Base-by-base conservation (phyloP, 2,113 vertebrate species). In the Gambusia holbrooki region DNA sequence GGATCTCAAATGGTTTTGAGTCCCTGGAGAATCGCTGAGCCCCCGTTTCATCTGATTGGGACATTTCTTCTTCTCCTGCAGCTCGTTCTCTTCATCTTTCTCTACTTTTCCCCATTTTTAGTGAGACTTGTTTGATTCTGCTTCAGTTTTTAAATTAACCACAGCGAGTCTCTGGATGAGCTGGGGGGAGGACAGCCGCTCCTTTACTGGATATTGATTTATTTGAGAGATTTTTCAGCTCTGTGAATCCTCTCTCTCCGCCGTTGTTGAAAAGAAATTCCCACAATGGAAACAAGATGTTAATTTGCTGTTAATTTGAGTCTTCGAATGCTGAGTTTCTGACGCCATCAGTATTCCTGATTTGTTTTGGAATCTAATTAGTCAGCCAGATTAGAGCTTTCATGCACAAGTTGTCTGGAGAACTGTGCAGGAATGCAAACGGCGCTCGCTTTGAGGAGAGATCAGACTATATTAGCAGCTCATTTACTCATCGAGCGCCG, bases 281-380 rank as follows among this genome's bases (percentile, higher is more conserved):
- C 40, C 76, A 85, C 85, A 90, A 85, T 82, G 58, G 80, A 74
- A 87, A 88, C 88, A 87, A 88, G 82, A 88, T 86, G 89, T 88
- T 90, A 79, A 90, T 87, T 87, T 86, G 82, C 81, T 72, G 84
- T 85, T 90, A 84, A 90, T 92, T 90, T 77, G 32, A 79, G 67
- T 76, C 82, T 89, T 89, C 86, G 77, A 85, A 66, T 76, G 87
- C 86, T 76, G 87, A 84, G 61, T 87, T 85, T 88, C 81, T 87
- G 84, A 89, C 81, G 45, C 74, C 86, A 74, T 91, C 86, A 89
- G 88, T 86, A 82, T 91, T 91, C 86, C 79, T 75, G 82, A 88
- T 91, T 89, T 91, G 89, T 92, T 88, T 79, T 69, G 84, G 83
- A 88, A 91, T 88, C 83, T 87, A 92, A 93, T 92, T 91, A 92